Percentiles rank a stretch among this genome's conserved stretches.
These are phyloP conservation scores for Malurus alboscapulatus DNA, from an alignment of 2,113 vertebrate species.

Conservation along the genomic window DNA sequence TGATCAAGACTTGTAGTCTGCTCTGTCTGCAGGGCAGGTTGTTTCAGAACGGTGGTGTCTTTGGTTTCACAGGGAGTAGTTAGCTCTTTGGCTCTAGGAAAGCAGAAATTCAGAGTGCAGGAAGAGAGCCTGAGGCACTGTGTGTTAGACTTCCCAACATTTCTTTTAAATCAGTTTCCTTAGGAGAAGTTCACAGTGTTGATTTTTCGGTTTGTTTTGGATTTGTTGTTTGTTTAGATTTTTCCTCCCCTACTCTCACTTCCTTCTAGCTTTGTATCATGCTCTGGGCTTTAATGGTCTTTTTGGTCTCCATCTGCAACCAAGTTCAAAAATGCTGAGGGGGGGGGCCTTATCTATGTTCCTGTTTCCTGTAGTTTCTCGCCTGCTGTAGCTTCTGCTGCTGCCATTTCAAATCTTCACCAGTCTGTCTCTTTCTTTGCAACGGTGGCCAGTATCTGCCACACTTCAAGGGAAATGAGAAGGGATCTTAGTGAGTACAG, in stretches of 20 bases:
- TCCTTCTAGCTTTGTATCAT: not conserved
- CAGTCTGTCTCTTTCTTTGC: not conserved
- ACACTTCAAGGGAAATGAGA: not conserved
- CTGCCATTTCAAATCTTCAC: not conserved
- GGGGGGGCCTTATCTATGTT: not conserved
- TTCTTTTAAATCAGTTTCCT: not conserved
- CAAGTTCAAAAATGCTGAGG: not conserved
- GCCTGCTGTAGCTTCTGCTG: not conserved
- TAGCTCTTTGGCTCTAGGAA: not conserved
- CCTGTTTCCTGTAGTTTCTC: not conserved
- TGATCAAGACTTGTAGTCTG: not conserved
- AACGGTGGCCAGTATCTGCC: not conserved
- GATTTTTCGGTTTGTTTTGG: not conserved
- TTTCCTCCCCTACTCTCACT: fast-evolving
- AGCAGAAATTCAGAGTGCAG: not conserved
- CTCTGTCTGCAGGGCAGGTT: not conserved
- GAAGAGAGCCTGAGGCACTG: not conserved
- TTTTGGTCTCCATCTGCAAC: not conserved
- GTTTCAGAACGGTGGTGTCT: not conserved
- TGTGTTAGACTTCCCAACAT: not conserved
- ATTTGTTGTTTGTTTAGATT: not conserved
- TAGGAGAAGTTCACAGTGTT: not conserved
- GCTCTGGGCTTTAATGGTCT: not conserved
- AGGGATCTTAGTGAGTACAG: not conserved
- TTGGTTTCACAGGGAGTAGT: not conserved